These are phyloP conservation scores for Peromyscus aztecus DNA, from an alignment of 2,797 vertebrate genomes.

Conservation along the genomic window DNA sequence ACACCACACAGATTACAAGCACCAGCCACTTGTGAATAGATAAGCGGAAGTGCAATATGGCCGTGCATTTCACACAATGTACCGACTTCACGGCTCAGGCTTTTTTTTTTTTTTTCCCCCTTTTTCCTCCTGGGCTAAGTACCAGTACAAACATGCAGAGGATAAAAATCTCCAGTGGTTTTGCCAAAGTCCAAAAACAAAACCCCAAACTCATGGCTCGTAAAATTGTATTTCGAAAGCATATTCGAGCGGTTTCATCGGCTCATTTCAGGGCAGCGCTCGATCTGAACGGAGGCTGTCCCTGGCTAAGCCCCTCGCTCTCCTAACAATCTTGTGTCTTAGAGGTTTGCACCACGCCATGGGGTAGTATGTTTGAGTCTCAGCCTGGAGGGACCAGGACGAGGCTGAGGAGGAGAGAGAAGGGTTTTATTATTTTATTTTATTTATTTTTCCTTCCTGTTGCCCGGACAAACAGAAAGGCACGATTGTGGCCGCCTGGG, in stretches of 20 bases:
- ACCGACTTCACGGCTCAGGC: constrained; percentile 81
- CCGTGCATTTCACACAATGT: constrained; percentile 86
- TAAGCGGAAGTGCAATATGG: constrained; percentile 88
- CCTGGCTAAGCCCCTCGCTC: constrained; percentile 71
- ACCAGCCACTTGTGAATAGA: constrained; percentile 90
- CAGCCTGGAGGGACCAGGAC: constrained; percentile 74
- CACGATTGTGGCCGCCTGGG: constrained; percentile 87
- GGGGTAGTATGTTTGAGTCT: background rate
- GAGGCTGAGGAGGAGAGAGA: constrained; percentile 37
- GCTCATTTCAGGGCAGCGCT: constrained; percentile 73
- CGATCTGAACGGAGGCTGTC: constrained; percentile 66
- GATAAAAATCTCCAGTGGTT: constrained; percentile 61
- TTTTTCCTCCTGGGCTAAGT: background rate
- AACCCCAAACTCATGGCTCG: background rate
- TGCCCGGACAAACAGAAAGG: constrained; percentile 71
- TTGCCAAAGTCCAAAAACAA: constrained; percentile 13
- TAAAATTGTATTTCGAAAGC: constrained; percentile 68
- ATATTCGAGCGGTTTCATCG: constrained; percentile 75
- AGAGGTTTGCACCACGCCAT: background rate
- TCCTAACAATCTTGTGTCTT: constrained; percentile 57
- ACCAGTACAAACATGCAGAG: constrained; percentile 66
- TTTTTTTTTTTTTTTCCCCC: background rate
- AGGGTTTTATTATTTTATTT: constrained; percentile 1
- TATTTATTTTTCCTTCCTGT: constrained; percentile 23
- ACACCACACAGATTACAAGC: constrained; percentile 89